These are phyloP conservation scores for Galleria mellonella DNA, from an alignment of 1,140 invertebrate genomes.

Conservation along the genomic window DNA sequence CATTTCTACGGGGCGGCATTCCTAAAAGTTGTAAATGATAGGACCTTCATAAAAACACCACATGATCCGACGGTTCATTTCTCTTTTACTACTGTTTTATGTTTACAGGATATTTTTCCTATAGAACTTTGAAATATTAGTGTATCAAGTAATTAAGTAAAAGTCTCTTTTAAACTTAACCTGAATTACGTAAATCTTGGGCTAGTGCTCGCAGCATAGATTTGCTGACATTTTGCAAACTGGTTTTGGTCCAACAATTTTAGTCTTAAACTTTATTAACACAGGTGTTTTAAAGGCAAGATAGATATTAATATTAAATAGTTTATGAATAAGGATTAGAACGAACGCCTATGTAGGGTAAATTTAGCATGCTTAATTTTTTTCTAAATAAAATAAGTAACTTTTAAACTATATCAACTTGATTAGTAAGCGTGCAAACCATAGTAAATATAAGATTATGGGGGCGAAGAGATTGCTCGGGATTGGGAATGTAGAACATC, in stretches of 20 bases:
- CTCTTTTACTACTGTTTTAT: constrained; percentile 21
- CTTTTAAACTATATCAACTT: too few species aligned
- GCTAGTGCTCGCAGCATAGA: constrained; percentile 21
- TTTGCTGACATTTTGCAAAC: constrained; percentile 56
- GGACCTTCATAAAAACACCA: constrained; percentile 21
- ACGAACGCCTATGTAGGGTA: too few species aligned
- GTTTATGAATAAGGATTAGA: too few species aligned
- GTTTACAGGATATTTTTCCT: not conserved
- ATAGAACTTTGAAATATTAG: not conserved
- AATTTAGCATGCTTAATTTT: too few species aligned
- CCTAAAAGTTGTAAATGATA: constrained; percentile 16
- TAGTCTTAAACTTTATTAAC: constrained; percentile 7
- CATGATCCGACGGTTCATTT: constrained; percentile 19
- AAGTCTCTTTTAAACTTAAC: constrained; percentile 13
- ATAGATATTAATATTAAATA: not conserved
- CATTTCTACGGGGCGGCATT: constrained; percentile 14
- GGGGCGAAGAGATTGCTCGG: constrained; percentile 32
- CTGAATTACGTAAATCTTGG: constrained; percentile 32
- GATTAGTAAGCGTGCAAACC: not conserved
- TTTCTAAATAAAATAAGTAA: too few species aligned
- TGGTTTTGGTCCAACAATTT: constrained; percentile 23
- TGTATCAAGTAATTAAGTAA: constrained; percentile 15
- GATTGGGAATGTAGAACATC: constrained; percentile 38
- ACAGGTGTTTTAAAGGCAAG: constrained; percentile 10
- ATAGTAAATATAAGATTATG: constrained; percentile 16